Conservation (phyloP, 1,140 invertebrate genomes). For the Theocolax elegans region DNA sequence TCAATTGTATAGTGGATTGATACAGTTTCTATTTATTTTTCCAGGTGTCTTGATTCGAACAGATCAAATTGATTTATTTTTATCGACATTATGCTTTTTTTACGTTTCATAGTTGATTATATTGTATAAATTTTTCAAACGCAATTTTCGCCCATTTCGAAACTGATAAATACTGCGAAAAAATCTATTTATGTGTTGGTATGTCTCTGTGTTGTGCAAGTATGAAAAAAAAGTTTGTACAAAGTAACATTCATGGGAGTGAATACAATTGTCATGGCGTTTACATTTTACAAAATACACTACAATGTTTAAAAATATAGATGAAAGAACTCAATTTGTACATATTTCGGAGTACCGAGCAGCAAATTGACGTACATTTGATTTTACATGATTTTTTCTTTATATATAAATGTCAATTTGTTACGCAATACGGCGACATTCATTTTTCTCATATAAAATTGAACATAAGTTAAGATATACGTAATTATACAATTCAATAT, state of each 20-base stretch:
- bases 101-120: too few relatives aligned
- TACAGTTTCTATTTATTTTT: not conserved
- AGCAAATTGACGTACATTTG: constrained; percentile 8
- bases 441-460: constrained; percentile 28
- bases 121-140: constrained; percentile 8
- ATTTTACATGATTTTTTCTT: too few relatives aligned
- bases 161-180: constrained; percentile 5
- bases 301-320: constrained; percentile 17
- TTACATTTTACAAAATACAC: constrained; percentile 2
- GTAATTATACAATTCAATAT: constrained; percentile 23
- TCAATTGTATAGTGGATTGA: not conserved
- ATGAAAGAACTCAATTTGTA: not conserved
- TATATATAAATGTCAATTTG: constrained; percentile 12
- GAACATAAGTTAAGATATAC: constrained; percentile 19
- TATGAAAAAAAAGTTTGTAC: constrained; percentile 7
- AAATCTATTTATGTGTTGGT: not conserved
- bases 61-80: not conserved
- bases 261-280: constrained; percentile 11
- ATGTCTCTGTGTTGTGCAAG: not conserved
- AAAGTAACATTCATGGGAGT: constrained; percentile 14
- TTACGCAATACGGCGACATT: not conserved
- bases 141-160: not conserved
- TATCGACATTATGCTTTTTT: constrained; percentile 3
- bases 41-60: not conserved
- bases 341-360: not conserved